Evolutionary conservation across 2,113 vertebrate species (phyloP).

Genomic region (Anguilla japonica): DNA sequence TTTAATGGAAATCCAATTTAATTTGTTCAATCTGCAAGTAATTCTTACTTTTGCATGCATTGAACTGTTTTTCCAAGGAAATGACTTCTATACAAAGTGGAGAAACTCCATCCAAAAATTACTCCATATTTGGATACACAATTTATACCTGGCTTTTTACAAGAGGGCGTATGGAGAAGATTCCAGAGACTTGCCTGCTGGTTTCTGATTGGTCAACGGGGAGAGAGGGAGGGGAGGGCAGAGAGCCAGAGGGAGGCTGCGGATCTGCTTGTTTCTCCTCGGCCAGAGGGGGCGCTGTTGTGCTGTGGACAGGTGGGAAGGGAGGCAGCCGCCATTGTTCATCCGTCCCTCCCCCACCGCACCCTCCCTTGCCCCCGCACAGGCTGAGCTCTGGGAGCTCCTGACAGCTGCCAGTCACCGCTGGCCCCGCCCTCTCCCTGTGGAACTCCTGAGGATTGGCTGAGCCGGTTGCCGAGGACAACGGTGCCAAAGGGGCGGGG

Average conservation of each 20-base stretch:
- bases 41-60: too few species aligned
- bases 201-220: slow-evolving; percentile 48
- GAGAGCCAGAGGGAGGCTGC: slow-evolving; percentile 13
- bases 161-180: neutral
- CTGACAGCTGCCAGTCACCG: slow-evolving; percentile 77
- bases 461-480: slow-evolving; percentile 53
- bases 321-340: slow-evolving; percentile 36
- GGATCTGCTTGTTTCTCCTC: slow-evolving; percentile 21
- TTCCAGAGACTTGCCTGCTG: slow-evolving; percentile 44
- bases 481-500: slow-evolving; percentile 48
- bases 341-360: slow-evolving; percentile 22
- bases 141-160: too few species aligned
- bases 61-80: too few species aligned
- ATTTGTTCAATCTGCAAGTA: too few species aligned
- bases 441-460: slow-evolving; percentile 48
- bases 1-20: too few species aligned
- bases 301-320: slow-evolving; percentile 35
- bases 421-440: slow-evolving; percentile 60
- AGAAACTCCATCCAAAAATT: too few species aligned
- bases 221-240: neutral
- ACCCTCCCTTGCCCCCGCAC: slow-evolving; percentile 33
- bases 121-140: too few species aligned
- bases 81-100: too few species aligned
- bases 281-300: slow-evolving; percentile 10
- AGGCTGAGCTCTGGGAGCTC: slow-evolving; percentile 65